phyloP scores from a whole-genome alignment of 1,140 invertebrate genomes.

The Phymorhynchus buccinoides region DNA sequence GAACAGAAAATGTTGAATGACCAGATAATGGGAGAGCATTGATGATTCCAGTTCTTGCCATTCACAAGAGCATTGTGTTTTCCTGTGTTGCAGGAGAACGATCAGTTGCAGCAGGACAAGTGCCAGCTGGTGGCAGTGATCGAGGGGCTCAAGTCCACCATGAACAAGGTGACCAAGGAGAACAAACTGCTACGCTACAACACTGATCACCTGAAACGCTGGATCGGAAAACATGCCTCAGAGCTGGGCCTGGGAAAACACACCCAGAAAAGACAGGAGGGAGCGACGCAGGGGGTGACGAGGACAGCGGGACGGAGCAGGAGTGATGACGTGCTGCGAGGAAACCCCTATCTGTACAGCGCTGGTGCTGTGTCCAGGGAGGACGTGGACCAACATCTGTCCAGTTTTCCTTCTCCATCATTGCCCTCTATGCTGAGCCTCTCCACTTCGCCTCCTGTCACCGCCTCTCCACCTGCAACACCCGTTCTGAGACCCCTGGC shows the following conservation, averaged over 20 bases:
- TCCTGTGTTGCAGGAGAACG: constrained; percentile 22
- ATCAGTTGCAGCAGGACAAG: constrained; percentile 32
- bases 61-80: neutral
- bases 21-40: too few species aligned
- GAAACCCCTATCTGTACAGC: constrained; percentile 3
- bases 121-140: constrained; percentile 27
- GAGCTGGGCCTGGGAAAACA: constrained; percentile 23
- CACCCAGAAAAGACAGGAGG: neutral
- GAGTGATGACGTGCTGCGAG: constrained; percentile 1
- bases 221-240: constrained; percentile 14
- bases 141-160: neutral
- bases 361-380: neutral
- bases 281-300: neutral
- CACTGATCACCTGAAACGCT: constrained; percentile 19
- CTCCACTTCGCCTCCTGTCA: neutral
- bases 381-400: neutral
- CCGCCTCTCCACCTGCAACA: neutral
- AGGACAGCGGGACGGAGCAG: neutral
- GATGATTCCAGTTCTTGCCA: neutral
- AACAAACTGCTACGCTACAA: neutral
- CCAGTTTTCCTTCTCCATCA: neutral
- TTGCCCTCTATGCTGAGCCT: neutral
- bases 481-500: neutral
- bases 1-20: too few species aligned
- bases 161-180: neutral